Conservation (phyloP, 2,113 vertebrate species). For the Actenoides lindsayi region DNA sequence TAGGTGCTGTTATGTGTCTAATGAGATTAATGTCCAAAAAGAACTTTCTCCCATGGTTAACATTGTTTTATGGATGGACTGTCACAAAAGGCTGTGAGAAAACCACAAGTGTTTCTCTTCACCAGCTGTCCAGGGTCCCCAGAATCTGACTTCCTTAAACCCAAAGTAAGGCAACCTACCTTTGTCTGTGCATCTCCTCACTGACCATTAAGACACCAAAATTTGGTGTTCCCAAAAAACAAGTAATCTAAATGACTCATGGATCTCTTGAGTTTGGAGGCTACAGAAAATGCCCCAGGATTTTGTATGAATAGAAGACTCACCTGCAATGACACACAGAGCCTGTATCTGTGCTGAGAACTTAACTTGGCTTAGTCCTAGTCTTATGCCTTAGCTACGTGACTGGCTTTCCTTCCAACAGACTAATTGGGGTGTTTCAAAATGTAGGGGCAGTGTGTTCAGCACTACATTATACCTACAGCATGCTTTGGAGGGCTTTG, state of each 20-base stretch:
- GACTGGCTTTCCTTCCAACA: background rate
- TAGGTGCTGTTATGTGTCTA: background rate
- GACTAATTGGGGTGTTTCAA: background rate
- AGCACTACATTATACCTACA: background rate
- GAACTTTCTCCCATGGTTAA: background rate
- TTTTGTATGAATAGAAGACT: background rate
- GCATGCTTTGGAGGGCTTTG: background rate
- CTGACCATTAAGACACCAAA: background rate
- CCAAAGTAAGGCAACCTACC: background rate
- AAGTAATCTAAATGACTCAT: background rate
- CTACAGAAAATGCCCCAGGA: background rate
- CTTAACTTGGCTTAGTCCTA: background rate
- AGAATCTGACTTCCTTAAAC: background rate
- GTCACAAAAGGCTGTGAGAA: background rate
- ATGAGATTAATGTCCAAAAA: background rate
- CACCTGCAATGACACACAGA: fast-evolving
- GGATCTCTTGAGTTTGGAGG: background rate
- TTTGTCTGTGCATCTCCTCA: background rate
- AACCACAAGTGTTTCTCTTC: background rate
- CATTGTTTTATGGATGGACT: background rate
- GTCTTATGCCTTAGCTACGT: background rate
- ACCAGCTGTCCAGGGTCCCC: background rate
- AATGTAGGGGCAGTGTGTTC: background rate
- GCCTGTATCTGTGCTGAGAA: background rate
- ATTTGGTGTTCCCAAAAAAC: background rate